phyloP scores from a whole-genome alignment of 2,888 invertebrate species.

The Nysson spinosus region DNA sequence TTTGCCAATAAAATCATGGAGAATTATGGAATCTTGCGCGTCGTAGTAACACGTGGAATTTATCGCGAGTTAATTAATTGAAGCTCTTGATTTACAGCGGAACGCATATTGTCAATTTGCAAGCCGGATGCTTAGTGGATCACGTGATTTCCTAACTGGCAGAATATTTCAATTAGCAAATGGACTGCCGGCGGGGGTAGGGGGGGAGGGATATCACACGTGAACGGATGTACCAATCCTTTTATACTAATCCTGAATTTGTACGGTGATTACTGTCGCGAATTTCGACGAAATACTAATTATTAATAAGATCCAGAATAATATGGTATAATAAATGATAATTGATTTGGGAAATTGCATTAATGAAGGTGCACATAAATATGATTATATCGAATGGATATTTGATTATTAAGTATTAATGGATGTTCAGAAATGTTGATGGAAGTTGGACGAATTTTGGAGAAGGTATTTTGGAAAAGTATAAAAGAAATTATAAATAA shows the following conservation, averaged over 20 bases:
- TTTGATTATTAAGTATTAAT: too few species aligned
- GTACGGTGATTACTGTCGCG: conserved; percentile 1
- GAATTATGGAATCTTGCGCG: background rate
- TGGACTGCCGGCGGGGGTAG: conserved; percentile 41
- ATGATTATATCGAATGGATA: too few species aligned
- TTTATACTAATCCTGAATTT: conserved; percentile 20
- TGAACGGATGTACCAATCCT: conserved; percentile 15
- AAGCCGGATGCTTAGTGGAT: conserved; percentile 10
- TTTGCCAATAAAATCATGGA: background rate
- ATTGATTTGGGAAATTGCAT: too few species aligned
- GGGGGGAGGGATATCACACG: too few species aligned
- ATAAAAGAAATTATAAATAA: too few species aligned
- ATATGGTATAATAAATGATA: too few species aligned
- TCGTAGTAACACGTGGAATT: background rate
- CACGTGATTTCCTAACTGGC: conserved; percentile 25
- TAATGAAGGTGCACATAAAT: too few species aligned
- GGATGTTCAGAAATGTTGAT: too few species aligned
- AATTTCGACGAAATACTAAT: background rate
- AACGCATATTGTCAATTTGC: conserved; percentile 15
- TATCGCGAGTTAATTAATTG: conserved; percentile 1
- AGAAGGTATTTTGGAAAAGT: too few species aligned
- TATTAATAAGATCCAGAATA: too few species aligned
- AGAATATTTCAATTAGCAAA: conserved; percentile 49
- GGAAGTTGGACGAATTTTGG: too few species aligned
- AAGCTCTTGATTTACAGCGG: background rate